These are phyloP conservation scores for Varecia variegata DNA, from an alignment of 2,797 vertebrate species.

Conservation along the genomic window DNA sequence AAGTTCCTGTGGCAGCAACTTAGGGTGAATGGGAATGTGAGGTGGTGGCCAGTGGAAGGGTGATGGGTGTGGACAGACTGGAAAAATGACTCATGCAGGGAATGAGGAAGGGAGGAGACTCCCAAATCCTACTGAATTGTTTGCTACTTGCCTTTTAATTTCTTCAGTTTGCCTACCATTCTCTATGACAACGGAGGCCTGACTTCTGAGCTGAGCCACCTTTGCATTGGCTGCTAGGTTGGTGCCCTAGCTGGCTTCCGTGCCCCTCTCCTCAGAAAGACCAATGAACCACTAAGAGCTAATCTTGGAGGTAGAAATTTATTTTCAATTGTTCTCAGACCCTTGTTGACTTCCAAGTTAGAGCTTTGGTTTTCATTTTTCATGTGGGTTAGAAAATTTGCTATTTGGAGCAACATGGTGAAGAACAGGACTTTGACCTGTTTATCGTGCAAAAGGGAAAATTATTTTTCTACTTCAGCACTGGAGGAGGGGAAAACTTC, in stretches of 20 bases:
- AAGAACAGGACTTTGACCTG: slow-evolving; percentile 49
- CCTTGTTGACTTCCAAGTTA: neutral
- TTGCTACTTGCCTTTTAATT: slow-evolving; percentile 22
- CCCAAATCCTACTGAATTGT: slow-evolving; percentile 42
- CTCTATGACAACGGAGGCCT: neutral
- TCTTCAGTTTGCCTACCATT: neutral
- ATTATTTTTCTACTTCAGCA: slow-evolving; percentile 3
- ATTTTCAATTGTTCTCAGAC: slow-evolving; percentile 30
- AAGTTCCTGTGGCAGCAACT: neutral
- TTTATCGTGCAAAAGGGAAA: neutral
- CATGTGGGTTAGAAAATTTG: neutral
- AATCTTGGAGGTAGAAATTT: neutral
- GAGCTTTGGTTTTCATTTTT: neutral
- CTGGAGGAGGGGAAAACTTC: neutral
- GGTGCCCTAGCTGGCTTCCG: neutral
- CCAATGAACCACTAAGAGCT: neutral
- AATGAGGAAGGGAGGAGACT: slow-evolving; percentile 66
- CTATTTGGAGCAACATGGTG: neutral
- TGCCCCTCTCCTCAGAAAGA: neutral
- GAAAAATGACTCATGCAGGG: slow-evolving; percentile 67
- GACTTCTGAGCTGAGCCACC: neutral
- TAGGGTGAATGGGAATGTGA: neutral
- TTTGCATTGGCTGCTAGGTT: neutral
- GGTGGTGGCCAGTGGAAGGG: neutral
- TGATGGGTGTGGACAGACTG: slow-evolving; percentile 68